Evolutionary conservation across 2,113 vertebrate genomes (phyloP), one percentile per base, ranked within the genome.

Genomic region (Toxotes jaculatrix): DNA sequence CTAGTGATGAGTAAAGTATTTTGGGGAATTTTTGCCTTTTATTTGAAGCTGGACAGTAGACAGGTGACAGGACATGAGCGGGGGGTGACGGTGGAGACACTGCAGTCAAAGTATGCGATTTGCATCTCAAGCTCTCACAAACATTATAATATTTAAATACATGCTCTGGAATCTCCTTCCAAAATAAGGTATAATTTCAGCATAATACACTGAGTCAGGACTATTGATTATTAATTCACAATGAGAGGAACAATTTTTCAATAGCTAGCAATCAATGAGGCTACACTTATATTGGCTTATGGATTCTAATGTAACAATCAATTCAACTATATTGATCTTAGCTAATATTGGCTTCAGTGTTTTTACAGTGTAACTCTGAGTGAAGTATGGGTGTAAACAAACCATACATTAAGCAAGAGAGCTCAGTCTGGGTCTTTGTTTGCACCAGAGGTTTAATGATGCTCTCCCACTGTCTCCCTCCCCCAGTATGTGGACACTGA

Each of bases 211-310:
- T 10, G 17, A 47, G 23, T 49, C 8, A 13, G 36, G 17, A 43
- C 17, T 36, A 63, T 57, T 82, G 49, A 69, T 74, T 66, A 42
- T 81, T 16, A 56, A 47, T 47, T 77, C 31, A 61, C 59, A 65
- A 40, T 31, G 42, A 66, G 10, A 1, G 59, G 9, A 78, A 78
- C 31, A 8, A 51, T 49, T 42, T 62, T 74, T 82, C 53, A 75
- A 76, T 75, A 79, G 82, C 45, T 2, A 64, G 43, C 7, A 27
- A 62, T 79, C 45, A 43, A 72, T 53, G 23, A 13, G 2, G n/a
- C 21, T 66, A 49, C 60, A 49, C 66, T 65, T 34, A 34, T 16
- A 17, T 1, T 9, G 8, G 51, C 65, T 76, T 5, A 47, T n/a
- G 1, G 32, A 67, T 42, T 57, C 49, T 73, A 47, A 75, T 51